These are phyloP conservation scores for Brienomyrus longianalis DNA, from an alignment of 2,113 vertebrate genomes.

Conservation along the genomic window DNA sequence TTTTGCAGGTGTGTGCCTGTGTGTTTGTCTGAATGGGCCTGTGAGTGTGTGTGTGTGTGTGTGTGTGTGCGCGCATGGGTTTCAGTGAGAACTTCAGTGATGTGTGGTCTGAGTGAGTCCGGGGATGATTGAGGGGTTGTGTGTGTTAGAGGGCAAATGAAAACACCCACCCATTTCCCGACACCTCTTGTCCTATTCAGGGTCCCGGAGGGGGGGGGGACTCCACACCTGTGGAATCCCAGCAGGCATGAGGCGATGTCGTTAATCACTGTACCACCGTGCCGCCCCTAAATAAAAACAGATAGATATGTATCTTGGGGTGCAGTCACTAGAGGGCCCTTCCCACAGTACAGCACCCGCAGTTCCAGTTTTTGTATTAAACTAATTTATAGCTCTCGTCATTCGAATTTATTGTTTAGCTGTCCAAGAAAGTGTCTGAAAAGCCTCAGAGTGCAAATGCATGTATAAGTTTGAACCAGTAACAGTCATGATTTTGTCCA, in stretches of 20 bases:
- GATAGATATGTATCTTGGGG: too few species aligned
- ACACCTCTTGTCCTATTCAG: too few species aligned
- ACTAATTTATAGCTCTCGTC: background rate
- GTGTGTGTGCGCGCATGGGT: background rate
- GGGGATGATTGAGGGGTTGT: background rate
- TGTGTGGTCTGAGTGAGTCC: background rate
- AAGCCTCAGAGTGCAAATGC: background rate
- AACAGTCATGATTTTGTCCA: background rate
- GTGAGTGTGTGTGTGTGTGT: background rate
- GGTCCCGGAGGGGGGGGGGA: too few species aligned
- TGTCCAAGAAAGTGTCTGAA: background rate
- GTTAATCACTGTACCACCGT: too few species aligned
- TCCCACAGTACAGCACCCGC: background rate
- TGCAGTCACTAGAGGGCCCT: background rate
- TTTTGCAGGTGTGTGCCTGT: background rate
- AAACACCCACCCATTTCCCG: background rate
- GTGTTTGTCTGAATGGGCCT: background rate
- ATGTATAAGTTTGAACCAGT: background rate
- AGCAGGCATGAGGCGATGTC: too few species aligned
- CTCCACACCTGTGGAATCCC: too few species aligned
- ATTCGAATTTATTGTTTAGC: background rate
- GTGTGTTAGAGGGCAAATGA: background rate
- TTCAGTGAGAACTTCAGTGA: background rate
- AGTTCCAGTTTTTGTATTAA: background rate
- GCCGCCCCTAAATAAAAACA: too few species aligned